phyloP scores from a whole-genome alignment of 1,140 invertebrate species.

The Zaprionus taronus region DNA sequence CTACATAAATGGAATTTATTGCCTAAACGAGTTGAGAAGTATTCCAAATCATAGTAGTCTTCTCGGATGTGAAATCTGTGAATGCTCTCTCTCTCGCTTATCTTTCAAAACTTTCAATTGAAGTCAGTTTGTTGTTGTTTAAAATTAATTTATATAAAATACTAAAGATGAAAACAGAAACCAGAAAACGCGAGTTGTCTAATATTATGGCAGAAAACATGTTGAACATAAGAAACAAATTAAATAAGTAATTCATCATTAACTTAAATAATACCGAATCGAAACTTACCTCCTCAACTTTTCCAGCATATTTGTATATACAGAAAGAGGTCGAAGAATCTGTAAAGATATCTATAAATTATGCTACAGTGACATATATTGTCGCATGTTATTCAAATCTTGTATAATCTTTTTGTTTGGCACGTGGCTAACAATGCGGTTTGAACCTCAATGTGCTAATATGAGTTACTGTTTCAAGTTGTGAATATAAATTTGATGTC shows the following conservation, averaged over 20 bases:
- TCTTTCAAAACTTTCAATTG: background rate
- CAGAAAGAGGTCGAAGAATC: background rate
- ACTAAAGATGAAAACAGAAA: too few relatives aligned
- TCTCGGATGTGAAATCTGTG: background rate
- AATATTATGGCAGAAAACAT: background rate
- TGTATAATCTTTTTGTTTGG: constrained; percentile 24
- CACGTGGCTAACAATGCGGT: constrained; percentile 14
- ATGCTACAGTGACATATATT: constrained; percentile 5
- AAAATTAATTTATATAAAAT: too few relatives aligned
- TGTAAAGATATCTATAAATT: background rate
- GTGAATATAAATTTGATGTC: background rate
- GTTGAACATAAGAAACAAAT: background rate
- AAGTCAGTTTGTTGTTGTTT: background rate
- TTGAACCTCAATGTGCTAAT: constrained; percentile 7
- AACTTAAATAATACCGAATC: background rate
- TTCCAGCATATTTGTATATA: constrained; percentile 9
- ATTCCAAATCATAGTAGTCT: background rate
- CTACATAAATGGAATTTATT: constrained; percentile 1
- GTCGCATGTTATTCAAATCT: constrained; percentile 26
- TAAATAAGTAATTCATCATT: background rate
- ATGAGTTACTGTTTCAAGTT: background rate
- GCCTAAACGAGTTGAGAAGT: background rate
- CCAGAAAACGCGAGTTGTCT: too few relatives aligned
- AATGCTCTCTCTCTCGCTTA: background rate
- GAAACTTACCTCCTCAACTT: background rate